Evolutionary conservation across 2,797 vertebrate genomes (phyloP).

Genomic region (Setipinna tenuifilis): DNA sequence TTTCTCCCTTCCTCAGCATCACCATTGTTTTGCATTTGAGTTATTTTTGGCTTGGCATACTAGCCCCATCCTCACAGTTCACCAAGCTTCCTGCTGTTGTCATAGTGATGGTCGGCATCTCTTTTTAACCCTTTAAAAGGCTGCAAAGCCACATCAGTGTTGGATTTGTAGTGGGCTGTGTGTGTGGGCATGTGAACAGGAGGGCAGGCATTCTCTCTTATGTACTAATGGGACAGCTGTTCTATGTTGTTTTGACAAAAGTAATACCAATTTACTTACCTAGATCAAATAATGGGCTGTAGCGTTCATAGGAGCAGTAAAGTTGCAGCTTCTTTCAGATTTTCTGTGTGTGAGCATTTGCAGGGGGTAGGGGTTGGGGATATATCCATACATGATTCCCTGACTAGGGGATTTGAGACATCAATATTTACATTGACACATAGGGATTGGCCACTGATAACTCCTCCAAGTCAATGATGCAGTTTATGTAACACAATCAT

Average conservation of each 20-base stretch:
- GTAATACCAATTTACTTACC: not conserved
- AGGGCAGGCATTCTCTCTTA: not conserved
- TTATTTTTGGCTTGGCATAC: constrained; percentile 66
- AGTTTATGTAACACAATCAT: not conserved
- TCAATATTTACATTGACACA: not conserved
- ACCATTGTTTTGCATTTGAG: constrained; percentile 41
- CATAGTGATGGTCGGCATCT: constrained; percentile 62
- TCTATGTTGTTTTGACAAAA: not conserved
- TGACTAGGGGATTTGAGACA: not conserved
- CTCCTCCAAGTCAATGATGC: not conserved
- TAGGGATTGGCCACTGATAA: not conserved
- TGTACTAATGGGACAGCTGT: not conserved
- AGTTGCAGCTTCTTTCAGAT: not conserved
- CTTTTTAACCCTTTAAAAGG: constrained; percentile 50
- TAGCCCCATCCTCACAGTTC: constrained; percentile 57
- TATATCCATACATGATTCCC: not conserved
- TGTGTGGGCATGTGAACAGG: not conserved
- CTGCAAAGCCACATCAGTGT: not conserved
- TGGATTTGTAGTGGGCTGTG: not conserved
- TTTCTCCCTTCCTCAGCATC: not conserved
- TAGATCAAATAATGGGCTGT: not conserved
- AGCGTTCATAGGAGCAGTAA: not conserved
- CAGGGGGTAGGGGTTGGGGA: not conserved
- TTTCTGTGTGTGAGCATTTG: not conserved
- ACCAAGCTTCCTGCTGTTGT: constrained; percentile 63